Conservation (phyloP, 2,797 vertebrate species). For the Danio aesculapii region DNA sequence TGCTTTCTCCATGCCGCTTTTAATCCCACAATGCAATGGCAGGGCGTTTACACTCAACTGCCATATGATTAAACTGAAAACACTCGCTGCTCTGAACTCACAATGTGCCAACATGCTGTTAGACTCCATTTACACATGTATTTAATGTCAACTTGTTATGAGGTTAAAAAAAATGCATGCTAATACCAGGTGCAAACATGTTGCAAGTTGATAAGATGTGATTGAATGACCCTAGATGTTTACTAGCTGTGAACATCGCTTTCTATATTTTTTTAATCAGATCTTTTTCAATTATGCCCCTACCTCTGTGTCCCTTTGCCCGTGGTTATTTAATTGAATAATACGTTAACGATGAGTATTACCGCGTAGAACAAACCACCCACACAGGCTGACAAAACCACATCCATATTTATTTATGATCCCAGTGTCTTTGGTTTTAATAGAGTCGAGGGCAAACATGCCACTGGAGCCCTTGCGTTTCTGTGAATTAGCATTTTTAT, state of each 20-base stretch:
- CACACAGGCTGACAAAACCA: slow-evolving; percentile 32
- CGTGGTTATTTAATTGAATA: slow-evolving; percentile 29
- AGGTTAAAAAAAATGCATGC: neutral
- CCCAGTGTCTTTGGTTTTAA: slow-evolving; percentile 48
- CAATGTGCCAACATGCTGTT: too few relatives aligned
- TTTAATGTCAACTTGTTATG: too few relatives aligned
- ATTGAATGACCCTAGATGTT: slow-evolving; percentile 13
- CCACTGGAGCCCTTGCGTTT: slow-evolving; percentile 66
- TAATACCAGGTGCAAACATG: neutral
- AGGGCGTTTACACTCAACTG: too few relatives aligned
- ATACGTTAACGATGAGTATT: slow-evolving; percentile 31
- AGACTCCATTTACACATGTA: too few relatives aligned
- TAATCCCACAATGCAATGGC: too few relatives aligned
- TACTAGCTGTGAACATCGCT: neutral
- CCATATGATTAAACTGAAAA: too few relatives aligned
- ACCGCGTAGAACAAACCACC: slow-evolving; percentile 40
- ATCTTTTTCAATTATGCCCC: slow-evolving; percentile 11
- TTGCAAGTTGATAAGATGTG: neutral
- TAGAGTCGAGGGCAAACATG: slow-evolving; percentile 47
- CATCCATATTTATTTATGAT: slow-evolving; percentile 19
- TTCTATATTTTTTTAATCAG: slow-evolving; percentile 1
- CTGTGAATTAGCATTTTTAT: slow-evolving; percentile 77
- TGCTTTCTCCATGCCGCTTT: too few relatives aligned
- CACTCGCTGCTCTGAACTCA: too few relatives aligned
- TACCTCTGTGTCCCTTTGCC: slow-evolving; percentile 20